A percentile compares a stretch with the other conserved stretches of the same genome.
phyloP scores from a whole-genome alignment of 1,140 invertebrate genomes.

The Sycobia sp. region DNA sequence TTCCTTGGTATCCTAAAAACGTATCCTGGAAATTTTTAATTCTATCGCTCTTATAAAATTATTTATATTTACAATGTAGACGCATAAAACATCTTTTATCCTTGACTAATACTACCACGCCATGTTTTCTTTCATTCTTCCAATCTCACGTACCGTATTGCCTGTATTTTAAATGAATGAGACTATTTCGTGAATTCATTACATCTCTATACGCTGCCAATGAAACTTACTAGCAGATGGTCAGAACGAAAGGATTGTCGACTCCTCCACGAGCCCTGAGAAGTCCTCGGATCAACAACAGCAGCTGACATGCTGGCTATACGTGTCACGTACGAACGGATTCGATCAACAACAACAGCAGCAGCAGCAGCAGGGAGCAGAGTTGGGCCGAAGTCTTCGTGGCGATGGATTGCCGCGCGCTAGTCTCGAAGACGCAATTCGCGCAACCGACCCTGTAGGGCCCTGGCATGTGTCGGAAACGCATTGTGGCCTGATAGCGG shows the following conservation, averaged over 20 bases:
- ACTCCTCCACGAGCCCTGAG: background rate
- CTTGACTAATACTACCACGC: no score
- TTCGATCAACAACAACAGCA: constrained; percentile 21
- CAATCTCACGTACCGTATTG: no score
- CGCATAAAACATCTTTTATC: no score
- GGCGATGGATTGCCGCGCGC: constrained; percentile 38
- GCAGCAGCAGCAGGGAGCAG: background rate
- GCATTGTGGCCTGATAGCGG: constrained; percentile 55
- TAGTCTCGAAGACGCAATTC: constrained; percentile 53
- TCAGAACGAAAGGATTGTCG: constrained; percentile 9
- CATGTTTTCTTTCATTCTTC: no score
- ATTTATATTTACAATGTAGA: no score
- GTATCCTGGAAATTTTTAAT: no score
- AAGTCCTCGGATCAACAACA: constrained; percentile 3
- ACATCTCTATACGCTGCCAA: no score
- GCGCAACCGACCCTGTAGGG: constrained; percentile 43
- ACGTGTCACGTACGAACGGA: constrained; percentile 48
- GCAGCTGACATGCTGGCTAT: constrained; percentile 51
- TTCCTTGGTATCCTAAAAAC: no score
- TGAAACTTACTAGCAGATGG: no score
- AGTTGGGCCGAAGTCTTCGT: background rate
- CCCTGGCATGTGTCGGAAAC: constrained; percentile 56
- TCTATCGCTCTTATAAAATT: no score
- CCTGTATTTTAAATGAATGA: no score
- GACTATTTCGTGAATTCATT: no score